phyloP scores from a whole-genome alignment of 2,113 vertebrate species.

The Elephantulus edwardii region DNA sequence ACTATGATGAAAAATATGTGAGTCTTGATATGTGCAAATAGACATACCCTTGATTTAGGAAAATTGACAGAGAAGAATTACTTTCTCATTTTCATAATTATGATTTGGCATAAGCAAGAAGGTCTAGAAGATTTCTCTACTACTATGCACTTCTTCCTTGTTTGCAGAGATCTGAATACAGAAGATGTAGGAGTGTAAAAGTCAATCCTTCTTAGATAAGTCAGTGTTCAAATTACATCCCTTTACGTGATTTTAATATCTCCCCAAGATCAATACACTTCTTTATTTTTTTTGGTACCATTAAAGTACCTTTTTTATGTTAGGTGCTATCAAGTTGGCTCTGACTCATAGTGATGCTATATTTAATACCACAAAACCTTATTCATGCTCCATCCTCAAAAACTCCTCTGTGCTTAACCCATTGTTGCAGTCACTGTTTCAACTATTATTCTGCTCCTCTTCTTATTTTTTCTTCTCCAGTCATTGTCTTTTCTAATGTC shows the following conservation, averaged over 20 bases:
- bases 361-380: too few relatives aligned
- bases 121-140: background rate
- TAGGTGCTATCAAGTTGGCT: too few relatives aligned
- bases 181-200: background rate
- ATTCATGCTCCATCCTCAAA: too few relatives aligned
- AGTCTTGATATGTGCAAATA: background rate
- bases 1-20: background rate
- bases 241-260: slow-evolving; percentile 1
- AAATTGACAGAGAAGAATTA: background rate
- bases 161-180: background rate
- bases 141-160: too few relatives aligned
- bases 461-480: too few relatives aligned
- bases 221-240: background rate
- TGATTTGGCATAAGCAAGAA: background rate
- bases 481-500: too few relatives aligned
- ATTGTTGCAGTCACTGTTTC: too few relatives aligned
- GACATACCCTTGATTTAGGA: background rate
- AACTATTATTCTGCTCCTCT: too few relatives aligned
- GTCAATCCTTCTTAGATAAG: background rate
- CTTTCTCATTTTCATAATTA: background rate
- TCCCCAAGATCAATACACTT: background rate
- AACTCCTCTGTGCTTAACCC: too few relatives aligned
- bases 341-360: too few relatives aligned
- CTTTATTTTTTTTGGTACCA: too few relatives aligned
- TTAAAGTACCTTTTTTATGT: too few relatives aligned